Base-by-base conservation (phyloP, 2,888 invertebrate genomes). In the Folsomia manolachei region DNA sequence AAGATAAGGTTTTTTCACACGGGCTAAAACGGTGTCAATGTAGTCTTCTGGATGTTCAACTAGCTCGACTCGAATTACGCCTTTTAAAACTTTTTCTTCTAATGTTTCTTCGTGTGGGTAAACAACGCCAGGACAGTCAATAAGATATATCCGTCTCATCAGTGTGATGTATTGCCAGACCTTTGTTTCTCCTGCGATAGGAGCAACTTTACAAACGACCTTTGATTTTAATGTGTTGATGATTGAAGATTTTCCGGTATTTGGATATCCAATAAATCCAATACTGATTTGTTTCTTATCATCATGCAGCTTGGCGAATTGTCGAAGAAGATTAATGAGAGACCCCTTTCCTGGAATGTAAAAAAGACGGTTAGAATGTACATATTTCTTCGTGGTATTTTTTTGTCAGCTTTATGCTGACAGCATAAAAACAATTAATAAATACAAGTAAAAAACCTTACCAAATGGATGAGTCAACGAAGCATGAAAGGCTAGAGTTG, bases 161-260 rank as follows among this genome's bases (percentile, higher is more conserved):
- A 99, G 85, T 0, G 98, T 97, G 60, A 99, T 96, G 83, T 99
- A 99, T 84, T 99, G 99, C 99, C 99, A 99, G 1, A 98, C 97
- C 86, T 95, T 95, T 0, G 94, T 95, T 85, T 95, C 94, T 2
- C 99, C 99, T 71, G 99, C 98, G 82, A 99, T 95, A 0, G 99
- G 99, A 2, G 99, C 99, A 52, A 88, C 97, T 84, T 97, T 99
- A 84, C 99, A 99, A 0, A 99, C 99, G 85, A 99, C 97, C 82
- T 97, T 97, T 11, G 93, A 91, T 70, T 95, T 88, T 71, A 99
- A 85, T 0, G 99, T 95, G 84, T 99, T 99, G 78, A 99, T 98
- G 4, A 99, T 90, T 0, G 98, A 98, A 75, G 97, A 97, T 85
- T 99, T 99, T 0, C 99, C 99, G 2, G 95, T 95, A 86, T 99